A percentile compares a stretch with the other conserved stretches of the same genome.
phyloP scores from a whole-genome alignment of 2,113 vertebrate genomes.

The Capreolus pygargus region DNA sequence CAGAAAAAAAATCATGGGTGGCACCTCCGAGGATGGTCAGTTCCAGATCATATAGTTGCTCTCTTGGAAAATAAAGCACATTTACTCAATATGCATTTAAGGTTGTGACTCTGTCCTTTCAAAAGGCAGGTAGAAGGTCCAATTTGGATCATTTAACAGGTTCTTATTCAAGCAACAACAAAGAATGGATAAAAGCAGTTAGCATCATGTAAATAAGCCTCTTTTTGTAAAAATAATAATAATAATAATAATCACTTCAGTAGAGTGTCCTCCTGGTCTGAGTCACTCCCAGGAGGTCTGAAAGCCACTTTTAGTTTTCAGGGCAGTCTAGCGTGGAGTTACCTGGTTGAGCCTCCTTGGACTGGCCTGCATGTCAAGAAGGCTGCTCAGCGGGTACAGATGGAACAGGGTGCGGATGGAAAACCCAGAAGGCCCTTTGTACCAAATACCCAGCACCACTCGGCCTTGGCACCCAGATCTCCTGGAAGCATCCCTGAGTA shows the following conservation, averaged over 20 bases:
- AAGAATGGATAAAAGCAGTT: neutral
- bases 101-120: neutral
- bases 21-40: neutral
- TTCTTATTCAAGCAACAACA: conserved; percentile 2
- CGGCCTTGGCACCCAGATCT: conserved; percentile 38
- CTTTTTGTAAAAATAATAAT: neutral
- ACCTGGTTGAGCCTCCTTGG: fast-evolving
- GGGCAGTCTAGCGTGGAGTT: neutral
- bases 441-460: conserved; percentile 37
- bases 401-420: neutral
- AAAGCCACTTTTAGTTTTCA: neutral
- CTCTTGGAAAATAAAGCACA: neutral
- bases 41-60: neutral
- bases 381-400: neutral
- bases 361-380: neutral
- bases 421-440: neutral
- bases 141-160: conserved; percentile 11
- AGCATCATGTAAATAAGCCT: neutral
- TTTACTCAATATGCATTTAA: neutral
- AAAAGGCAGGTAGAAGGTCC: neutral
- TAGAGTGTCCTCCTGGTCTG: conserved; percentile 58
- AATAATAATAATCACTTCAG: neutral
- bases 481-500: conserved; percentile 49
- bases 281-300: conserved; percentile 1
- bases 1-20: neutral